Evolutionary conservation across 2,113 vertebrate species (phyloP), one percentile per base, ranked within the genome.

Genomic region (Podilymbus podiceps): DNA sequence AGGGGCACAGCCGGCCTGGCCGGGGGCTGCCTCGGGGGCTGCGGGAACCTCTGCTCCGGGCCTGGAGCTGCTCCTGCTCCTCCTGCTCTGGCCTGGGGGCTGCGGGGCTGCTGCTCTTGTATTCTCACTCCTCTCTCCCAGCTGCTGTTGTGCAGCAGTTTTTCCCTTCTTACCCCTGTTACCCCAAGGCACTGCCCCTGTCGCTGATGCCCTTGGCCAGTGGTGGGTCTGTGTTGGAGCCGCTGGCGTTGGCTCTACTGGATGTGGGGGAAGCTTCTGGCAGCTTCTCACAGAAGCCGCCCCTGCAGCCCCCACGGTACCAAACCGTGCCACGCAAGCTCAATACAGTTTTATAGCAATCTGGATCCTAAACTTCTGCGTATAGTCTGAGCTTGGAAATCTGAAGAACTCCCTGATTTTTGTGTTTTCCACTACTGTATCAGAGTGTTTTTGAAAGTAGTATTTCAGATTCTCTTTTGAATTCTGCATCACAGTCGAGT

Each of bases 261-360:
- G 27, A 64, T 11, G 6, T 1, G 1, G 28, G 30, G 12, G 11
- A 55, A 46, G 17, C 16, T 33, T 50, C 20, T 24, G 25, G 73
- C 25, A 56, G 22, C 64, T 74, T 47, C 50, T 90, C 23, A 28
- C 11, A 35, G 25, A 46, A 24, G 30, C 49, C 47, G 40, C 21
- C 21, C 40, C 7, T 49, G 28, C 21, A 81, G 9, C 5, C 5
- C 3, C 1, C 11, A 0, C 11, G 1, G 11, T 21, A 2, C 25
- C 8, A n/a, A 93, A 13, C 35, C 50, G 66, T 56, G 27, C 14
- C 14, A 8, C 0, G 1, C 24, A 42, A 86, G 3, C 25, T 33
- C 38, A 4, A 1, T 12, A 6, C 8, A 31, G 18, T n/a, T 85
- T 35, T 64, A 15, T 5, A 60, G 53, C 6, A n/a, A 3, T 44